These are phyloP conservation scores for Rousettus madagascariensis DNA, from an alignment of 2,797 vertebrate species.

Conservation along the genomic window DNA sequence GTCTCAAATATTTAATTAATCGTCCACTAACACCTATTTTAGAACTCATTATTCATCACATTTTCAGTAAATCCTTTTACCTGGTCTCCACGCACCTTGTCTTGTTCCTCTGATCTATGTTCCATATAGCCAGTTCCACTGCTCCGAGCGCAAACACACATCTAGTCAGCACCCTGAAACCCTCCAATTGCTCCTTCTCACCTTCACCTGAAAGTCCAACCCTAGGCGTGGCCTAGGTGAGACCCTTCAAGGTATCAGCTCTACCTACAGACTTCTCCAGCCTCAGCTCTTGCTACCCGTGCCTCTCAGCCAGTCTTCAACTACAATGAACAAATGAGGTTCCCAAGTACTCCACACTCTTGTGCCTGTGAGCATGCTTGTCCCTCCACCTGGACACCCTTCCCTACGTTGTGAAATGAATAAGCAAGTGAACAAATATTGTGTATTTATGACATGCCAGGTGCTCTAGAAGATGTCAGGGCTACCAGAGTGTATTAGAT, in stretches of 20 bases:
- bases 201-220: background rate
- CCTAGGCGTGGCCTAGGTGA: background rate
- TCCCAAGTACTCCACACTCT: background rate
- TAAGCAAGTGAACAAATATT: background rate
- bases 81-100: background rate
- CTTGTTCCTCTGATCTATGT: background rate
- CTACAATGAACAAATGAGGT: fast-evolving
- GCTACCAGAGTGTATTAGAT: too few species aligned
- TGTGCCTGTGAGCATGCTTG: background rate
- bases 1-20: background rate
- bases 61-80: background rate
- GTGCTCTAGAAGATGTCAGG: background rate
- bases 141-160: background rate
- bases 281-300: background rate
- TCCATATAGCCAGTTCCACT: background rate
- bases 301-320: background rate
- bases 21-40: background rate
- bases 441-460: background rate
- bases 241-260: background rate
- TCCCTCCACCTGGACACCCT: background rate
- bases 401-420: background rate
- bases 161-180: background rate
- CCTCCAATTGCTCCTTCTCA: background rate
- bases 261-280: background rate
- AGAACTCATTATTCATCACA: background rate